Evolutionary conservation across 2,888 invertebrate genomes (phyloP), one percentile per base, ranked within the genome.

Genomic region (Hydrotaea diabolus): DNA sequence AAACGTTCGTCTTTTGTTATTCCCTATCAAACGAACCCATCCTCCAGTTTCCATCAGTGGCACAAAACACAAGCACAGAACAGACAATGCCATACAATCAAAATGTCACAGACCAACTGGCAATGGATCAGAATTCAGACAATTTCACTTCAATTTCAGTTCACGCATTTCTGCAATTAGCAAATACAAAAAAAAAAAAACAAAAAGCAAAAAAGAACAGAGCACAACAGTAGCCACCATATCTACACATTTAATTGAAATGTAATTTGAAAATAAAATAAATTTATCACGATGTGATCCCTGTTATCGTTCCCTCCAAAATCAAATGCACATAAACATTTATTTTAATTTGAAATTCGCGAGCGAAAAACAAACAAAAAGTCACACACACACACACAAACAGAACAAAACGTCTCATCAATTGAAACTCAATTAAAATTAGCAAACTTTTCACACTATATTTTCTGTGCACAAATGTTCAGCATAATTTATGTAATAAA

Each of bases 211-310:
- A 4, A 9, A 4, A 43, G 9, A 9, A 43, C 31, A 7, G 31
- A 39, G 39, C 39, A 43, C 43, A 43, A 43, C 43, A 43, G n/a
- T n/a, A 31, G 31, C 31, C 2, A 31, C 31, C 31, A 3, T n/a
- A 49, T 49, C 49, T 49, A 3, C 5, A 15, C 49, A 49, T 49
- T 49, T 49, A 49, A 49, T 49, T 49, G 49, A 49, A 49, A n/a
- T 49, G 49, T n/a, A 49, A 49, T 49, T 39, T 49, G 49, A 49
- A 49, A 49, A 49, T 49, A n/a, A 49, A 49, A 49, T 49, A n/a
- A 49, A 49, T n/a, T n/a, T n/a, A 49, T 49, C n/a, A 15, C 49
- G 49, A 39, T 49, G 49, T n/a, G 15, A 49, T 43, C 15, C 11
- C 43, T 43, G 11, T 43, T 43, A 13, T 49, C n/a, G 3, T n/a